Base-by-base conservation (phyloP, 2,888 invertebrate species). In the Oithona nana region DNA sequence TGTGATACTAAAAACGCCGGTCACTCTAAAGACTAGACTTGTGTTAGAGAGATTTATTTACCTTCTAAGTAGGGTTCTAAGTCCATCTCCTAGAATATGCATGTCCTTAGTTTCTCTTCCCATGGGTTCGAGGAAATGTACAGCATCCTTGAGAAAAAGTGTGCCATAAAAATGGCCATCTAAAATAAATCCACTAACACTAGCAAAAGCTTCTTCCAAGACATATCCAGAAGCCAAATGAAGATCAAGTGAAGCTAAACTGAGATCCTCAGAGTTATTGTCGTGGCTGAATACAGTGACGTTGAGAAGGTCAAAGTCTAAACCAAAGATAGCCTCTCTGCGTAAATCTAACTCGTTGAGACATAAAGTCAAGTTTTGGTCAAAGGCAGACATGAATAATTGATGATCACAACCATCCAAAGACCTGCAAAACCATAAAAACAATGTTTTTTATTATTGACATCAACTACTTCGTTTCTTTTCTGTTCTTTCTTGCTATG, bases 51-150 rank as follows among this genome's bases (percentile, higher is more conserved):
- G 16, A 16, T 39, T 11, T 39, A 22, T 24, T 26, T 59, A 59
- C 59, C 50, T 13, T 8, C 29, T 24, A 6, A 59, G 20, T 48
- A 59, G 50, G 2, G 59, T 59, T 8, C 8, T 22, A 22, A 31
- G 59, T n/a, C 59, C 59, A 49, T 59, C 28, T 48, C 59, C 59
- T 6, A 59, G n/a, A 49, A 59, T 59, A 20, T 59, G 59, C 59
- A 59, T 48, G 2, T 59, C 59, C 28, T 50, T 20, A 16, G 59
- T 49, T 28, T 59, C n/a, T 59, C 50, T 39, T 6, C 59, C 48
- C 11, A 28, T 24, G 1, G 59, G 59, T 28, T 59, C 59, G 20
- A 59, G 26, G 28, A 28, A 59, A 28, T 59, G 59, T 13, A 59
- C 50, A 24, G 59, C 49, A 50, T 59, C 59, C 20, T 49, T 50